A percentile compares a stretch with the other conserved stretches of the same genome.
These are phyloP conservation scores for Zeus faber DNA, from an alignment of 2,113 vertebrate species.

Conservation along the genomic window DNA sequence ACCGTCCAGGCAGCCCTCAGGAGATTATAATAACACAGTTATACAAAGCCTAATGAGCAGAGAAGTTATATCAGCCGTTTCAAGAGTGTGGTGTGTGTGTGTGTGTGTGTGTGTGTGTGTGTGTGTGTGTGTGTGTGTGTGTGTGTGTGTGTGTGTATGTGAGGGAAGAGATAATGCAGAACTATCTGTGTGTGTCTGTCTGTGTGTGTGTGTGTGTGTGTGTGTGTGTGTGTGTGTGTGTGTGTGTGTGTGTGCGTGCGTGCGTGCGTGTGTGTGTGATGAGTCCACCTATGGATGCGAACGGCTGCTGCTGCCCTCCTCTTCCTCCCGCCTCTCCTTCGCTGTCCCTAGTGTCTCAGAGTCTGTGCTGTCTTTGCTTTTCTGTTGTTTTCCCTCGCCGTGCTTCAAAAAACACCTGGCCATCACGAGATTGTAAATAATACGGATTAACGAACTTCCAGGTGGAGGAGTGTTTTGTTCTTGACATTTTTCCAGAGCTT, in stretches of 20 bases:
- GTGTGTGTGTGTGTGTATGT: conserved; percentile 18
- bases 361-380: conserved; percentile 57
- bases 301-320: conserved; percentile 36
- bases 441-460: neutral
- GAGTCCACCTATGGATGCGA: conserved; percentile 52
- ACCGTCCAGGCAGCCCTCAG: conserved; percentile 25
- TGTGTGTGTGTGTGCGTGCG: conserved; percentile 17
- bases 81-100: conserved; percentile 28
- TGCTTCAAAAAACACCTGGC: conserved; percentile 81
- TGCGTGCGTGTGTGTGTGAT: conserved; percentile 16
- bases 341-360: conserved; percentile 60
- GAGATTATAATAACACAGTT: conserved; percentile 48
- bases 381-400: conserved; percentile 79
- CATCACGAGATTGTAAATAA: neutral
- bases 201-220: conserved; percentile 29
- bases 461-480: too few relatives aligned
- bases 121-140: conserved; percentile 15
- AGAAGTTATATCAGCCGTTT: conserved; percentile 55
- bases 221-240: conserved; percentile 36
- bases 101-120: conserved; percentile 24
- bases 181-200: conserved; percentile 28
- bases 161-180: too few relatives aligned
- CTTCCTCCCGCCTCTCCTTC: conserved; percentile 37
- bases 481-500: too few relatives aligned
- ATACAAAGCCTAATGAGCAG: conserved; percentile 51